Evolutionary conservation across 2,888 invertebrate genomes (phyloP), one percentile per base, ranked within the genome.

Genomic region (Exephanes ischioxanthus): DNA sequence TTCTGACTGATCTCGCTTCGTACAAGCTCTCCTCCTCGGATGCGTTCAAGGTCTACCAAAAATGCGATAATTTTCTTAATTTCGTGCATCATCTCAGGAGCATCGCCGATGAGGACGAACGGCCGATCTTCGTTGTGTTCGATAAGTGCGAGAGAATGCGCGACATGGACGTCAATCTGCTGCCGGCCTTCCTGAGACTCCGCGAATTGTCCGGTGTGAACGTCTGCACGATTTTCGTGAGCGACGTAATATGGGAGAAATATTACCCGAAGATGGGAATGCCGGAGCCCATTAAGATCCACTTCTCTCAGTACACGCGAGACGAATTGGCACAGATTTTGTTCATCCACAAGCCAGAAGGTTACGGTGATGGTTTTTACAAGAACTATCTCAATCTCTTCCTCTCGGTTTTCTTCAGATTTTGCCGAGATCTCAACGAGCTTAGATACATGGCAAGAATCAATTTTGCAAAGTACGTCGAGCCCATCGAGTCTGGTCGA

Each of bases 381-480:
- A 95, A 95, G 68, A 97, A 97, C 94, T 98, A 98, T 94, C 94
- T 98, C 73, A 97, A 96, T 93, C 95, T 98, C 68, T 97, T 98
- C 92, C 94, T 98, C 4, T 97, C 97, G 88, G 97, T 98, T 53
- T 98, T 98, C 94, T 97, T 97, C 91, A 95, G 97, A 90, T 97
- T 97, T 41, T 98, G 98, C 94, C 95, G 98, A 30, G 98, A 98
- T 95, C 94, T 98, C 71, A 96, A 96, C 33, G 98, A 99, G 94
- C 95, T 99, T 77, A 95, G 96, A 87, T 96, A 97, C 91, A 96
- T 98, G 95, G 97, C 98, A n/a, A 95, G 96, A 89, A 94, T 96
- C 63, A 97, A 96, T 93, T 98, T 98, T 91, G 92, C 95, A 0
- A 96, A 96, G 92, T 98, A 98, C 92, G 95, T 97, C 90, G 97